These are phyloP conservation scores for Nemopilema nomurai DNA, from an alignment of 30 jellyfish, hydroid and myxozoan species.

Conservation along the genomic window DNA sequence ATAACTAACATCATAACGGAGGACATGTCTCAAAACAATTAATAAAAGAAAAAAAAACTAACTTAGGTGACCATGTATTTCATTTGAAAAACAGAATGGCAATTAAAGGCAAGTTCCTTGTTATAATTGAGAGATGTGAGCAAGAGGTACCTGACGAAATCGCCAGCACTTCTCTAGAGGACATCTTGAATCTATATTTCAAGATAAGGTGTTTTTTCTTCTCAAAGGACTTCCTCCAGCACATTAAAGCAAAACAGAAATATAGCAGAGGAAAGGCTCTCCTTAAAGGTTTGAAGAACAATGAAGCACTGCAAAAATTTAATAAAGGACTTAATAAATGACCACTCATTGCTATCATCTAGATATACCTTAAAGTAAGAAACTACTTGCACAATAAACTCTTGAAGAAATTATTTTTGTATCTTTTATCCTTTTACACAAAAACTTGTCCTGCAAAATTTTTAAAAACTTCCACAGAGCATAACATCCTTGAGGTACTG, in stretches of 20 bases:
- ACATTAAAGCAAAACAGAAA: slow-evolving; percentile 26
- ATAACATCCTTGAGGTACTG: not conserved
- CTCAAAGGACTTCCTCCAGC: slow-evolving; percentile 54
- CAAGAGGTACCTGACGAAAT: slow-evolving; percentile 39
- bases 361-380: not conserved
- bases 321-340: not conserved
- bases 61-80: slow-evolving; percentile 49
- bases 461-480: not conserved
- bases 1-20: slow-evolving; percentile 35
- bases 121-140: slow-evolving; percentile 55
- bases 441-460: not conserved
- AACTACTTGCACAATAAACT: not conserved
- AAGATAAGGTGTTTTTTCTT: slow-evolving; percentile 41
- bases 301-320: not conserved
- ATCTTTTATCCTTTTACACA: not conserved
- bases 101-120: slow-evolving; percentile 45
- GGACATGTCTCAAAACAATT: slow-evolving; percentile 15
- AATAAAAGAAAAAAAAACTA: slow-evolving; percentile 7
- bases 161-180: slow-evolving; percentile 35
- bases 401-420: not conserved
- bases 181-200: slow-evolving; percentile 27
- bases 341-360: not conserved
- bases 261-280: slow-evolving; percentile 48
- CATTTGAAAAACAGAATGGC: slow-evolving; percentile 38
- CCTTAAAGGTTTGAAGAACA: slow-evolving; percentile 38